These are phyloP conservation scores for Drosophila bipectinata DNA, from an alignment of 1,140 invertebrate genomes.

Conservation along the genomic window DNA sequence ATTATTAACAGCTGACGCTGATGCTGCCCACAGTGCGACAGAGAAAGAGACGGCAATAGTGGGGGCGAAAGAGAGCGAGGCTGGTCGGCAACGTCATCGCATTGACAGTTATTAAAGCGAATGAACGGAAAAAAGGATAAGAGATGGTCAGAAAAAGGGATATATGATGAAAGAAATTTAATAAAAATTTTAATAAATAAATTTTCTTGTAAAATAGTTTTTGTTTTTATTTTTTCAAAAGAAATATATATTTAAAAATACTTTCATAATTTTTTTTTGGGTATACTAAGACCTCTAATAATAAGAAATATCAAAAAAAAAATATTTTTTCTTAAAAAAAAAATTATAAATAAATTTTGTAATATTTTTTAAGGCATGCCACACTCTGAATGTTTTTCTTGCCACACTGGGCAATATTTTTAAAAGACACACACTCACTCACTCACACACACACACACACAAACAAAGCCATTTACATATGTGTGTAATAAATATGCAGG, in stretches of 20 bases:
- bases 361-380: not conserved
- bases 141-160: constrained; percentile 16
- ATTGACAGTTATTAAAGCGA: constrained; percentile 71
- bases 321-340: not conserved
- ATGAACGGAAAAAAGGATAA: constrained; percentile 45
- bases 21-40: constrained; percentile 14
- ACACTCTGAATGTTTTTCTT: not conserved
- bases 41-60: not conserved
- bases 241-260: not conserved
- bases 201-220: not conserved
- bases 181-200: not conserved
- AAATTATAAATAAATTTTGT: not conserved
- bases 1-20: constrained; percentile 66
- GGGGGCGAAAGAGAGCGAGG: not conserved
- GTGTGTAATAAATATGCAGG: constrained; percentile 17
- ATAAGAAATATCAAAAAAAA: too few species aligned
- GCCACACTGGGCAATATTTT: constrained; percentile 6
- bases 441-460: not conserved
- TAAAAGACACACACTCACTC: not conserved
- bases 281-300: not conserved
- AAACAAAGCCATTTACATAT: constrained; percentile 3
- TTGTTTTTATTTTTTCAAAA: not conserved
- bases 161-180: not conserved
- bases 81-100: constrained; percentile 31
- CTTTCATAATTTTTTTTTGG: not conserved